Base-by-base conservation (phyloP, 2,113 vertebrate genomes). In the Brachirus orientalis region DNA sequence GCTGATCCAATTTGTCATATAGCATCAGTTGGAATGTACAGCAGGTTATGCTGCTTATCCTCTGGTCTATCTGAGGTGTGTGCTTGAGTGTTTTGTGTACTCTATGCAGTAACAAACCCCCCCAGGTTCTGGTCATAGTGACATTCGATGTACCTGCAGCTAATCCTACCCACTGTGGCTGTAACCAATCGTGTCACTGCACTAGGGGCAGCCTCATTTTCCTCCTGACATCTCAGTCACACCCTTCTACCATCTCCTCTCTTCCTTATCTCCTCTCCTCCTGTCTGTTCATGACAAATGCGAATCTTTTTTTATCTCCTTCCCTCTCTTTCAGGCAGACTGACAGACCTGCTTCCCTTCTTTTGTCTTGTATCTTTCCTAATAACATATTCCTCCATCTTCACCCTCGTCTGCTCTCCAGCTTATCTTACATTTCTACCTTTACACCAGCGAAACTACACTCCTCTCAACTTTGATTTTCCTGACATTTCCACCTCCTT, bases 111-210 rank as follows among this genome's bases (percentile, higher is more conserved):
- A 37, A 50, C 84, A 89, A 89, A 4, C 28, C 28, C 82, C 89
- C 79, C 28, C 51, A 78, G 56, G 57, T 64, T 78, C 75, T 75
- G 68, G 78, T 79, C 28, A 38, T 53, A 43, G 88, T 92, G 86
- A 89, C 88, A 89, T 88, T 89, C 86, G 80, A 89, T 77, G 72
- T 77, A 89, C 79, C 84, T 88, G 82, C 77, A 84, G 80, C 76
- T 91, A 89, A 90, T 91, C 88, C 88, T 58, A 77, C 90, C 81
- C 58, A 45, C 83, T 77, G 76, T 85, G 77, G 12, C 76, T 82
- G 85, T 83, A 88, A 85, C 80, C 88, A n/a, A n/a, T n/a, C n/a
- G n/a, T n/a, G n/a, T n/a, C n/a, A 90, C 83, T 72, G 79, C 89
- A 78, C 66, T 69, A 48, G 17, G 81, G 22, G 75, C 63, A 58